A percentile compares a stretch with the other conserved stretches of the same genome.
These are phyloP conservation scores for Atta texana DNA, from an alignment of 1,140 invertebrate genomes.

Conservation along the genomic window DNA sequence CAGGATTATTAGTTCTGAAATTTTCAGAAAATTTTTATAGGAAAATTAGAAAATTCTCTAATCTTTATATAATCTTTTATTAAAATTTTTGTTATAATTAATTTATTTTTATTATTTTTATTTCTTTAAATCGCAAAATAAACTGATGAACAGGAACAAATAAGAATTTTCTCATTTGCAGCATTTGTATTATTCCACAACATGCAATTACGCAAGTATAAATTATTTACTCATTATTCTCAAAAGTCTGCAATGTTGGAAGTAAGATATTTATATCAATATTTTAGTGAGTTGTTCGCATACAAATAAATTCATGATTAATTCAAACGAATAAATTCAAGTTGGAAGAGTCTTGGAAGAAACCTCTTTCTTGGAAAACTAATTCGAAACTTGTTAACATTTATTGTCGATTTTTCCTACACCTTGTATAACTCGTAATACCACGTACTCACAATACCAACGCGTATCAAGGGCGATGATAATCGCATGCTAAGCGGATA, in stretches of 20 bases:
- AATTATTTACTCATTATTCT: background rate
- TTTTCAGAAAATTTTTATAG: background rate
- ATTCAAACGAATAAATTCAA: background rate
- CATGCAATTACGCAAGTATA: background rate
- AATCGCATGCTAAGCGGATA: slow-evolving; percentile 37
- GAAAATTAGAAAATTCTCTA: background rate
- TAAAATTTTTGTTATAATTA: background rate
- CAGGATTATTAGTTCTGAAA: background rate
- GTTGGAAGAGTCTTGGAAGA: background rate
- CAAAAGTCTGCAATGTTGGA: background rate
- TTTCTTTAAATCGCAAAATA: background rate
- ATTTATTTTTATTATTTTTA: background rate
- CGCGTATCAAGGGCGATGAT: slow-evolving; percentile 2
- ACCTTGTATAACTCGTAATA: background rate
- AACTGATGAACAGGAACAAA: background rate
- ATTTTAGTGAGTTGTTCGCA: background rate
- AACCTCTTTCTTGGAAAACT: background rate
- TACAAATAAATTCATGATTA: background rate
- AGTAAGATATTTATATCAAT: background rate
- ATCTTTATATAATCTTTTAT: background rate
- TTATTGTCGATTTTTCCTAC: background rate
- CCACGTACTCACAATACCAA: background rate
- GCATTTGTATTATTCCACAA: background rate
- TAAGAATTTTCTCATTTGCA: background rate
- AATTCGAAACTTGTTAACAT: background rate